Evolutionary conservation across 2,113 vertebrate species (phyloP), one percentile per base, ranked within the genome.

Genomic region (Odocoileus hemionus): DNA sequence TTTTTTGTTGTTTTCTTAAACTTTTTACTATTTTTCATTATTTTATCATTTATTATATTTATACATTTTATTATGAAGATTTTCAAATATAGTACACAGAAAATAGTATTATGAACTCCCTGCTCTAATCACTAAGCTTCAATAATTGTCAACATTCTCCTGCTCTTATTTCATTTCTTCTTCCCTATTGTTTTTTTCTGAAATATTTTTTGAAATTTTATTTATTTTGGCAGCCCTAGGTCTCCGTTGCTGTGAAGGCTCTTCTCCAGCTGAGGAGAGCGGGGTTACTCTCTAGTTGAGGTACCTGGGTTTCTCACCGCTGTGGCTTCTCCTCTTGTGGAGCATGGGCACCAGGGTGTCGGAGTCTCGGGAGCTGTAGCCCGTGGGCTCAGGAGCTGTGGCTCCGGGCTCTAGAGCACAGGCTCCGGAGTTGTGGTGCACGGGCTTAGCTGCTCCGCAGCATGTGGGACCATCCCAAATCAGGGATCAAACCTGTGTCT

Each of bases 21-120:
- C 25, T 78, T 47, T 30, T 78, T 43, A 78, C 23, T 45, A 76
- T 26, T 16, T 28, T 28, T 16, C 43, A 78, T 45, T 28, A 78
- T 28, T 78, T 47, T 47, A 47, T 45, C 28, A 78, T 76, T 76
- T 76, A 26, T 47, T 78, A 16, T 28, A 78, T 28, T 78, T 78
- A 16, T 78, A 78, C 7, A 16, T 85, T 90, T 96, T 50, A 83
- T 76, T 76, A 78, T 67, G 19, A 36, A 30, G 74, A 84, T 58
- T 86, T 45, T 93, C 50, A 93, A 89, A 79, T 45, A 67, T 0
- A 57, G 39, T 19, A 89, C 1, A 78, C 36, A 92, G 21, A 93
- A 76, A 84, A 67, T 0, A 57, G 55, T 57, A n/a, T 64, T 52
- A 85, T 30, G 21, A 95, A n/a, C 6, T 26, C 13, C 33, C 78